A percentile compares a stretch with the other conserved stretches of the same genome.
Conservation (phyloP, 2,113 vertebrate genomes). For the Mesembrinibis cayennensis region DNA sequence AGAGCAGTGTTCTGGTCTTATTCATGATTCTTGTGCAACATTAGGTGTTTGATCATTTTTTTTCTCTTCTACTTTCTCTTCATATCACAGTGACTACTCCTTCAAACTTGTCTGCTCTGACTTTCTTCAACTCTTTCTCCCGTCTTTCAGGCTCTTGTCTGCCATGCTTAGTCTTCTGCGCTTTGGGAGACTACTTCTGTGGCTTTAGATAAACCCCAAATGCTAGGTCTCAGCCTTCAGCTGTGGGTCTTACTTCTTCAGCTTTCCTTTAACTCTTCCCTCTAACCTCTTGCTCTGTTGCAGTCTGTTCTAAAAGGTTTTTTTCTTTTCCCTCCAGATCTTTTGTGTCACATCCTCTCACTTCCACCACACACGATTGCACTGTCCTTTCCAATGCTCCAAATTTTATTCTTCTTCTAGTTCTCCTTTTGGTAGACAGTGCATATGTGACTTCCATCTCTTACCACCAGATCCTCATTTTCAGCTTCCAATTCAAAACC, state of each 20-base stretch:
- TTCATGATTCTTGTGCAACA: neutral
- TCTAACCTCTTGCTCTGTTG: neutral
- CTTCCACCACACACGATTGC: neutral
- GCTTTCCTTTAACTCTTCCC: neutral
- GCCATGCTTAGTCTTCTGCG: neutral
- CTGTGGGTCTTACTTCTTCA: neutral
- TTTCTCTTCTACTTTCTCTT: neutral
- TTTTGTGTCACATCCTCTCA: neutral
- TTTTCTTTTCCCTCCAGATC: neutral
- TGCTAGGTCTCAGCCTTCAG: neutral
- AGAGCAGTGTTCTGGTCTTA: neutral
- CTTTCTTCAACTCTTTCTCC: neutral
- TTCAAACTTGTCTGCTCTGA: neutral
- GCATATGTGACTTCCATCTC: neutral
- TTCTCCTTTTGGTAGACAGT: neutral
- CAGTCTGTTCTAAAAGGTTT: neutral
- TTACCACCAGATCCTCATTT: neutral
- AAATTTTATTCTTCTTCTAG: neutral
- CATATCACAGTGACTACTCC: neutral
- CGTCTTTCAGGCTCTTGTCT: neutral
- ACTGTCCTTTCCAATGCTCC: neutral
- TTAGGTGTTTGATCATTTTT: neutral
- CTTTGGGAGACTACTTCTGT: neutral
- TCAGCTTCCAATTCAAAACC: neutral
- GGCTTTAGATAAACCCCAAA: neutral